Percentiles rank a stretch among this genome's conserved stretches.
Conservation (phyloP, 2,113 vertebrate species). For the Heterotis niloticus region DNA sequence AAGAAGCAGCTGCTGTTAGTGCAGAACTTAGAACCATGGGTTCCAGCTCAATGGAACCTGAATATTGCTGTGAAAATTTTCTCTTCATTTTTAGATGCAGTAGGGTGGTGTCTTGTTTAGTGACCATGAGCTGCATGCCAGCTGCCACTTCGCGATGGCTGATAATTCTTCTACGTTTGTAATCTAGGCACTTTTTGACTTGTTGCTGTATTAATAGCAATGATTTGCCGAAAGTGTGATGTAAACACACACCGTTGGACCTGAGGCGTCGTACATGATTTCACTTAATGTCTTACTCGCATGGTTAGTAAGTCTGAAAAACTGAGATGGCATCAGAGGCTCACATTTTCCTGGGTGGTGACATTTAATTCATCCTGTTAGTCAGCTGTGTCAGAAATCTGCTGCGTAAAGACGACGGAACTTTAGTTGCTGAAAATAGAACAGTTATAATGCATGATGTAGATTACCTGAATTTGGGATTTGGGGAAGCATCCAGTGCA, state of each 20-base stretch:
- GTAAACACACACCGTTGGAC: constrained; percentile 18
- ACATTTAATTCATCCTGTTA: no score
- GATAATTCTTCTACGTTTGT: constrained; percentile 16
- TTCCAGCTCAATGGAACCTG: neutral
- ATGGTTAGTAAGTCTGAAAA: neutral
- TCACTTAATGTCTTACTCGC: neutral
- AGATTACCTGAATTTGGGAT: no score
- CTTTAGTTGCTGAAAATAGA: no score
- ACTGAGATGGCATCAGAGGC: no score
- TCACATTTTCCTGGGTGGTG: no score
- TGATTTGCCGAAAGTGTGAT: constrained; percentile 36
- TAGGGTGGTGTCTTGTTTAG: neutral
- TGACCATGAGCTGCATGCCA: neutral
- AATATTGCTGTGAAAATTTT: neutral
- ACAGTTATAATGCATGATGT: no score
- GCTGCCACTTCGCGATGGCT: neutral
- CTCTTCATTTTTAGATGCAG: constrained; percentile 5
- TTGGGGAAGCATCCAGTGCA: no score
- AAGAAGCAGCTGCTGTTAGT: neutral
- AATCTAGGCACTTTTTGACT: constrained; percentile 7
- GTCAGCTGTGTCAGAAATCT: no score
- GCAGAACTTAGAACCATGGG: neutral
- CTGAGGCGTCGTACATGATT: neutral
- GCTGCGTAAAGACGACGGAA: no score
- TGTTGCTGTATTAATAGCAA: constrained; percentile 17